Base-by-base conservation (phyloP, 2,888 invertebrate species). In the Leuctra nigra region DNA sequence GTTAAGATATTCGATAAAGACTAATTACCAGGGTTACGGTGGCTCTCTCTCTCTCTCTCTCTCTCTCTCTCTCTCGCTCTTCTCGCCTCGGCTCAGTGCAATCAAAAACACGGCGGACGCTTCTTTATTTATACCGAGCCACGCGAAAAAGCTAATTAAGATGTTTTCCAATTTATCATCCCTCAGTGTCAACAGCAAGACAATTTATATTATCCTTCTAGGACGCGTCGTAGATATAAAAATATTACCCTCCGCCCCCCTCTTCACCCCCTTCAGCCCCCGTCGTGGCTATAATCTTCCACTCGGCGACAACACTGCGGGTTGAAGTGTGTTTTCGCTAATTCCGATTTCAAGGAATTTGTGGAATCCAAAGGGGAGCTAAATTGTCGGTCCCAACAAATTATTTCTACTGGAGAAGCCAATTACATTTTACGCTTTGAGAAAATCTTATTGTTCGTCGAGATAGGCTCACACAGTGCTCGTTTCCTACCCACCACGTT, bases 121-220 rank as follows among this genome's bases (percentile, higher is more conserved):
- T 20, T 39, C 20, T 20, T 18, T 36, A 39, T 20, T 39, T 39
- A 39, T 39, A 18, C 6, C 16, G 18, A 20, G 18, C 16, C 39
- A 39, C 39, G 25, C 25, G 47, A 16, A 24, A 9, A 47, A 23
- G 25, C 25, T 25, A 25, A 47, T 25, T 47, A 25, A 47, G 47
- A 47, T 47, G 25, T 47, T 47, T 25, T 25, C 47, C 47, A 47
- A 47, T 47, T 47, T 47, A 47, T 47, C 47, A 47, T 47, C 24
- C 25, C 47, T 24, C 16, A 13, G 47, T 47, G 47, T 47, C 47
- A 47, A 47, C 47, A 24, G 23, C 16, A 25, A 47, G 47, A 47
- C 47, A 47, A 25, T 47, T 47, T 47, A 47, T 47, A 25, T 39
- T 39, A 16, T n/a, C n/a, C n/a, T n/a, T 3, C 9, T 18, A 39